phyloP scores from a whole-genome alignment of 2,797 vertebrate species.

The Microctenopoma steveboyesi region DNA sequence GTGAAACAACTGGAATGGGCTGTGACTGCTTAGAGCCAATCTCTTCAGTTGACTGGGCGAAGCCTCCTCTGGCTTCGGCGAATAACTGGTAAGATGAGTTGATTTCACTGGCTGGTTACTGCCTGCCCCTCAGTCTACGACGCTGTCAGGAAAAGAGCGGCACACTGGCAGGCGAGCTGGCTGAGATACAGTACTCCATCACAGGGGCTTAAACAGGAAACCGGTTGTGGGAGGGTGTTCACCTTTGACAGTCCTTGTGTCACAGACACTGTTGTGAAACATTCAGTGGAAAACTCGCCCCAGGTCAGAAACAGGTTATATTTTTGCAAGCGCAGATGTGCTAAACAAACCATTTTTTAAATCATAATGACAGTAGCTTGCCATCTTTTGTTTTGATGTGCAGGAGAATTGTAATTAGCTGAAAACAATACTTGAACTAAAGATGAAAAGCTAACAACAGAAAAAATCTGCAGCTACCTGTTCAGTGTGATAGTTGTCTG shows the following conservation, averaged over 20 bases:
- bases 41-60: slow-evolving; percentile 28
- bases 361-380: slow-evolving; percentile 22
- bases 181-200: slow-evolving; percentile 53
- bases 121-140: not conserved
- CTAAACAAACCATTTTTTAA: slow-evolving; percentile 27
- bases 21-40: not conserved
- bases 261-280: slow-evolving; percentile 62
- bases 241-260: slow-evolving; percentile 70
- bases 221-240: slow-evolving; percentile 64
- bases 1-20: slow-evolving; percentile 57
- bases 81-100: slow-evolving; percentile 33
- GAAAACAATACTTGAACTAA: slow-evolving; percentile 36
- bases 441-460: not conserved
- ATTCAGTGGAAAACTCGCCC: slow-evolving; percentile 68
- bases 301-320: slow-evolving; percentile 58
- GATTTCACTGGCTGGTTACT: slow-evolving; percentile 9
- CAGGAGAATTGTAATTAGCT: slow-evolving; percentile 40
- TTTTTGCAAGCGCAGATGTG: slow-evolving; percentile 47
- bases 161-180: slow-evolving; percentile 24
- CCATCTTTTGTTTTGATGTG: slow-evolving; percentile 40
- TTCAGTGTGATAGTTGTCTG: slow-evolving; percentile 15
- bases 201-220: slow-evolving; percentile 70
- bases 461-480: slow-evolving; percentile 3
- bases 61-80: slow-evolving; percentile 36
- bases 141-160: slow-evolving; percentile 4